These are phyloP conservation scores for Carollia perspicillata DNA, from an alignment of 2,113 vertebrate species.

Conservation along the genomic window DNA sequence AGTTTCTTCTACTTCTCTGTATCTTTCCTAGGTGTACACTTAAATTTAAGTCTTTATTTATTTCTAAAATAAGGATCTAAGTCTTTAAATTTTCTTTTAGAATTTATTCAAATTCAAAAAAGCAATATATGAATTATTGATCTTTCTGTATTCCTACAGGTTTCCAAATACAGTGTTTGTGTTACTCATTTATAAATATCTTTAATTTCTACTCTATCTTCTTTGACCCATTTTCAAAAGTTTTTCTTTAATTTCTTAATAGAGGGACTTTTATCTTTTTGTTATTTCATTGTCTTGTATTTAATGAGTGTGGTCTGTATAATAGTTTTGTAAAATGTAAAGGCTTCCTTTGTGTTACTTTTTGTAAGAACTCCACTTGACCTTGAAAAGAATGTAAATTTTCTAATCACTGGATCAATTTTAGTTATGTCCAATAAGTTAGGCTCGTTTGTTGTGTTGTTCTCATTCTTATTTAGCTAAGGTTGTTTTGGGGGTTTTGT, in stretches of 20 bases:
- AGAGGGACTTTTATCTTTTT: neutral
- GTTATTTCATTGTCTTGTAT: neutral
- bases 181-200: neutral
- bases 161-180: neutral
- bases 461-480: neutral
- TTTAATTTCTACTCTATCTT: neutral
- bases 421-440: neutral
- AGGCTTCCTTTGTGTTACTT: neutral
- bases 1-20: neutral
- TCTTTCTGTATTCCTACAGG: neutral
- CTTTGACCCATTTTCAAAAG: neutral
- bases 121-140: neutral
- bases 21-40: neutral
- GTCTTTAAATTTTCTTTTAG: neutral
- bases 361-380: neutral
- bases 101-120: too few species aligned
- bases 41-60: neutral
- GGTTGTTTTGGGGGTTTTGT: neutral
- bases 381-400: neutral
- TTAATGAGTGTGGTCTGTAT: neutral
- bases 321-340: neutral
- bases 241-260: neutral
- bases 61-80: neutral
- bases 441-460: neutral
- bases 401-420: neutral